These are phyloP conservation scores for Catamblyrhynchus diadema DNA, from an alignment of 2,797 vertebrate genomes.

Conservation along the genomic window DNA sequence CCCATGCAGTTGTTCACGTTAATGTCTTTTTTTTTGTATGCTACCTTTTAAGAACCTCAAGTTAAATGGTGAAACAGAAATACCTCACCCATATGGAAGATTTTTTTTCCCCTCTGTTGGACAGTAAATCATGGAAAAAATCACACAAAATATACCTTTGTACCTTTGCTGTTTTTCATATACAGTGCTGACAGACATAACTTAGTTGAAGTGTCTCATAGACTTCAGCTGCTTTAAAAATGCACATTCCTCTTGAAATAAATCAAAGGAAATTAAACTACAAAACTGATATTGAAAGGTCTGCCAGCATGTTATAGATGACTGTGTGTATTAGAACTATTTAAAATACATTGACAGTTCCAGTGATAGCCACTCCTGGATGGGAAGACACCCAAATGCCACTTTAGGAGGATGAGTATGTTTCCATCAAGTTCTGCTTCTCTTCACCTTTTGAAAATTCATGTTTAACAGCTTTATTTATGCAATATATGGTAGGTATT, in stretches of 20 bases:
- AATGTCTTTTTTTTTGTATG: fast-evolving
- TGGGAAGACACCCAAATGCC: neutral
- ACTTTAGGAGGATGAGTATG: neutral
- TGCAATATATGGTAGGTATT: neutral
- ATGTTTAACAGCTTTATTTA: neutral
- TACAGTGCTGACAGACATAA: neutral
- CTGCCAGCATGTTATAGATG: neutral
- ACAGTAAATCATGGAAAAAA: neutral
- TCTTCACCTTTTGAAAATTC: neutral
- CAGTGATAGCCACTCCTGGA: neutral
- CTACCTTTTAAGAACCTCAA: neutral
- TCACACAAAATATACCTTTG: neutral
- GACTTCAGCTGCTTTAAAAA: neutral
- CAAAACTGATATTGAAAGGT: neutral
- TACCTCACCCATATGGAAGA: neutral
- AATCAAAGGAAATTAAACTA: neutral
- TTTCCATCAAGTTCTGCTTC: neutral
- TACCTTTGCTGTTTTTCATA: neutral
- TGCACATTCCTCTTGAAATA: neutral
- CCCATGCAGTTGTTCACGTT: fast-evolving
- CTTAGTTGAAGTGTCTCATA: neutral
- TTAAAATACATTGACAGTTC: neutral
- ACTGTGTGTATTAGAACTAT: neutral
- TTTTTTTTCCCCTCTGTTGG: neutral
- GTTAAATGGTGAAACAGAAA: neutral